These are phyloP conservation scores for Hipparchia semele DNA, from an alignment of 2,888 invertebrate genomes.

Conservation along the genomic window DNA sequence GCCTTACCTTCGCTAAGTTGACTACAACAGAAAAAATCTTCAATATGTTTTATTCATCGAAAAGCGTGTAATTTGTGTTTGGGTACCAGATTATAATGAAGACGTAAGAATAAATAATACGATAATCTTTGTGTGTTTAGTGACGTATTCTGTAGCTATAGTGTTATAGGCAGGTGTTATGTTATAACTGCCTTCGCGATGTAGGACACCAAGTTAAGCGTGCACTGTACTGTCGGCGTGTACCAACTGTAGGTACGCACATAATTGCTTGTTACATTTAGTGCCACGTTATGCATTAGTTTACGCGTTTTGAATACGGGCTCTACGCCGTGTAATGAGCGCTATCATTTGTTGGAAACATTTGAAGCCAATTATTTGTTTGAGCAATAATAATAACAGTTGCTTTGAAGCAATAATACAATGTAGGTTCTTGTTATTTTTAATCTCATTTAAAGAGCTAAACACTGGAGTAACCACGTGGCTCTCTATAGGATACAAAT, in stretches of 20 bases:
- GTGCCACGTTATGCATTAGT: background rate
- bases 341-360: constrained; percentile 1
- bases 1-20: too few species aligned
- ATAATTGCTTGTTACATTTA: constrained; percentile 11
- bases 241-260: background rate
- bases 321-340: background rate
- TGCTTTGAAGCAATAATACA: background rate
- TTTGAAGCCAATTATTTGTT: background rate
- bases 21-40: too few species aligned
- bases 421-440: too few species aligned
- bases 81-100: too few species aligned
- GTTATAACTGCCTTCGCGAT: constrained; percentile 7
- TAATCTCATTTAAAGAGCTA: too few species aligned
- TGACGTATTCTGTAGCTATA: background rate
- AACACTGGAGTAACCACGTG: too few species aligned
- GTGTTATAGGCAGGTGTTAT: background rate
- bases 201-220: background rate
- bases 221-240: background rate
- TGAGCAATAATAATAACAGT: background rate
- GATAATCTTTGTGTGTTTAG: background rate
- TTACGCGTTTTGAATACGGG: constrained; percentile 6
- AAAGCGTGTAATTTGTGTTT: too few species aligned
- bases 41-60: too few species aligned
- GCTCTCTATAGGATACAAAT: too few species aligned
- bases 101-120: background rate